These are phyloP conservation scores for Ryuthela nishihirai DNA, from an alignment of 2,888 invertebrate species.

Conservation along the genomic window DNA sequence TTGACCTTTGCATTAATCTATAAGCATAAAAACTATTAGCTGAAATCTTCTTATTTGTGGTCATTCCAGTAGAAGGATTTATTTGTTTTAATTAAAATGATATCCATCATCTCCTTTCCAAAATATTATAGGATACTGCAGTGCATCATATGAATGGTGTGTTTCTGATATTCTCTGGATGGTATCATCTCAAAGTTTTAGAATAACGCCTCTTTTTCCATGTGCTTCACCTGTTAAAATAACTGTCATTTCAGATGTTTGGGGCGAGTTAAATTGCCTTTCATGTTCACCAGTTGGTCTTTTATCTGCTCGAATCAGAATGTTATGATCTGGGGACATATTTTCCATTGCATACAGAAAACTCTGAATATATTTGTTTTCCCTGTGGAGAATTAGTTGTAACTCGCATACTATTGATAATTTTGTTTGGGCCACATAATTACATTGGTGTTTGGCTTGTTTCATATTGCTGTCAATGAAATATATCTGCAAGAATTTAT, in stretches of 20 bases:
- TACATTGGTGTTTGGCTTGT: constrained; percentile 45
- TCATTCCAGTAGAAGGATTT: constrained; percentile 39
- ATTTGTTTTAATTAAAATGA: constrained; percentile 43
- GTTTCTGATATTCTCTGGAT: constrained; percentile 46
- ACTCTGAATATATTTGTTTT: too few species aligned
- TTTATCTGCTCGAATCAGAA: too few species aligned
- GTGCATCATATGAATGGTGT: constrained; percentile 43
- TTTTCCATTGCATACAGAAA: too few species aligned
- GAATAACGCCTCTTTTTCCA: constrained; percentile 45
- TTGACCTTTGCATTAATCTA: constrained; percentile 42
- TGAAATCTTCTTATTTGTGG: constrained; percentile 41
- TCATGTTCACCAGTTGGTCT: background rate
- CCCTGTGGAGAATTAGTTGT: constrained; percentile 44
- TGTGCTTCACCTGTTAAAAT: background rate
- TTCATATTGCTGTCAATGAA: too few species aligned
- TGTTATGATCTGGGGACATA: too few species aligned
- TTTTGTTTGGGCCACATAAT: too few species aligned
- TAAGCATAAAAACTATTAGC: constrained; percentile 45
- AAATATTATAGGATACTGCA: background rate
- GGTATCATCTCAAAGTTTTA: too few species aligned
- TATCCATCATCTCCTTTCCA: constrained; percentile 45
- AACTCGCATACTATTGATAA: constrained; percentile 44
- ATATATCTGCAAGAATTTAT: constrained; percentile 39
- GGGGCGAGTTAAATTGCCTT: constrained; percentile 4
- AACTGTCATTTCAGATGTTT: background rate